These are phyloP conservation scores for Cantharis lateralis DNA, from an alignment of 2,888 invertebrate genomes.

Conservation along the genomic window DNA sequence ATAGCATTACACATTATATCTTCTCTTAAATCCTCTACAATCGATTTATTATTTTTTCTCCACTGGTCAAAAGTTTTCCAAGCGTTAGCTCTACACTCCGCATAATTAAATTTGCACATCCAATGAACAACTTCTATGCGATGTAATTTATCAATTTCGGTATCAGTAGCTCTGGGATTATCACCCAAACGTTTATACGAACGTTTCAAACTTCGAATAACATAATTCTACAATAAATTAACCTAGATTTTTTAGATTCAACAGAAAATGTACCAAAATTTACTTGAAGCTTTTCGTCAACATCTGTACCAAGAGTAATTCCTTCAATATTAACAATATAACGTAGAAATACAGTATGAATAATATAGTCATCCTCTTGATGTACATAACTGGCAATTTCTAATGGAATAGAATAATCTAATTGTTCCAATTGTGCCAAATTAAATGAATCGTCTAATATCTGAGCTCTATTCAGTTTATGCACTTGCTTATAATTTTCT, in stretches of 20 bases:
- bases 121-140: neutral
- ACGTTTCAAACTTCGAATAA: neutral
- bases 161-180: neutral
- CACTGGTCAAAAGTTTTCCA: neutral
- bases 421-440: conserved; percentile 62
- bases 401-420: conserved; percentile 61
- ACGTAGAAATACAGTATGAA: conserved; percentile 52
- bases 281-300: neutral
- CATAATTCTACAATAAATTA: neutral
- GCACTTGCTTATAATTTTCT: conserved; percentile 58
- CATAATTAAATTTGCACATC: neutral
- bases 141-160: neutral
- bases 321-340: neutral
- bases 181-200: neutral
- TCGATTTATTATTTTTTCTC: neutral
- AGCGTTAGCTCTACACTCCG: neutral
- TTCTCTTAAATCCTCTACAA: neutral
- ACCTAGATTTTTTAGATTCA: neutral
- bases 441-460: conserved; percentile 59
- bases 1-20: neutral
- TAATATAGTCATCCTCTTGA: conserved; percentile 64
- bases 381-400: conserved; percentile 63
- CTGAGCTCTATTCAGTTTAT: conserved; percentile 61
- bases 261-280: neutral
- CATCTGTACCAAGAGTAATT: neutral